phyloP scores from a whole-genome alignment of 1,140 invertebrate species.

The Lucilia cuprina region DNA sequence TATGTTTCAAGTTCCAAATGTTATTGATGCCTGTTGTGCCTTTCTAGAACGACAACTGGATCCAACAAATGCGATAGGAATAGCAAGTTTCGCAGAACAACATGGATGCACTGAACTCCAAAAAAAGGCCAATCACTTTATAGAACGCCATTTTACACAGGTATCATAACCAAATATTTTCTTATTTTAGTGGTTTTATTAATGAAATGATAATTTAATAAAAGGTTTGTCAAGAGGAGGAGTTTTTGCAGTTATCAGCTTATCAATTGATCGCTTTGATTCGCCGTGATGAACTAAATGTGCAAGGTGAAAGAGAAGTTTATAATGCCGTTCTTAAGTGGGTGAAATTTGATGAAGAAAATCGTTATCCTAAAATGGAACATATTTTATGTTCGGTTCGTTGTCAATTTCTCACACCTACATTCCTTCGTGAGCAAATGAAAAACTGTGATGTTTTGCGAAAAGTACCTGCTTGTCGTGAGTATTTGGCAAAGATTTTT shows the following conservation, averaged over 20 bases:
- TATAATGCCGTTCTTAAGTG: slow-evolving; percentile 91
- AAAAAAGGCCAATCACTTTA: slow-evolving; percentile 87
- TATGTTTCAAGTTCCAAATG: slow-evolving; percentile 91
- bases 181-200: background rate
- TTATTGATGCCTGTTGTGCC: slow-evolving; percentile 89
- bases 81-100: slow-evolving; percentile 90
- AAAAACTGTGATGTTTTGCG: slow-evolving; percentile 87
- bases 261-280: slow-evolving; percentile 82
- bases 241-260: slow-evolving; percentile 83
- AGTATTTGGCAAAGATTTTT: slow-evolving; percentile 89
- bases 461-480: slow-evolving; percentile 85
- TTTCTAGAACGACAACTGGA: slow-evolving; percentile 90
- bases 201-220: slow-evolving; percentile 9
- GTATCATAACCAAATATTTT: slow-evolving; percentile 58
- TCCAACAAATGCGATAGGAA: slow-evolving; percentile 92
- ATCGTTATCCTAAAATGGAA: slow-evolving; percentile 82
- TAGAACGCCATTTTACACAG: slow-evolving; percentile 88
- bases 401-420: slow-evolving; percentile 90
- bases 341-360: slow-evolving; percentile 87
- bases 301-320: slow-evolving; percentile 88
- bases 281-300: slow-evolving; percentile 86
- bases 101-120: slow-evolving; percentile 85
- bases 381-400: slow-evolving; percentile 85
- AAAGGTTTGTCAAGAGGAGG: slow-evolving; percentile 86
- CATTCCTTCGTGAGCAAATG: slow-evolving; percentile 88